Evolutionary conservation across 2,113 vertebrate species (phyloP).

Genomic region (Perca fluviatilis): DNA sequence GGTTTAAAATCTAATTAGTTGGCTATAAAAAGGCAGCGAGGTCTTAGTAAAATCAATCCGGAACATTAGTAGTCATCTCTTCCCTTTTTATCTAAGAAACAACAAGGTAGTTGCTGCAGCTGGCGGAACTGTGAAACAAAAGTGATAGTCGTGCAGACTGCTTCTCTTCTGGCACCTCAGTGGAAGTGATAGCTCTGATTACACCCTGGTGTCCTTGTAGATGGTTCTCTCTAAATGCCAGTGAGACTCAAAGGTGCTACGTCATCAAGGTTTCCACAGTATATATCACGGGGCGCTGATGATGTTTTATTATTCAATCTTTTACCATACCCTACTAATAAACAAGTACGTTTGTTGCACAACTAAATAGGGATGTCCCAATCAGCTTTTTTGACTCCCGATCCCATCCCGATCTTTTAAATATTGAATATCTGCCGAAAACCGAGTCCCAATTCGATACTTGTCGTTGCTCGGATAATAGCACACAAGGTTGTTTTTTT

Average conservation of each 20-base stretch:
- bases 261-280: background rate
- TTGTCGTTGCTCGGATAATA: no score
- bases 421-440: no score
- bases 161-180: constrained; percentile 4
- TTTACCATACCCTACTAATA: no score
- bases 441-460: no score
- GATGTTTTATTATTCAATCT: no score
- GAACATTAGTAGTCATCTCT: no score
- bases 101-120: background rate
- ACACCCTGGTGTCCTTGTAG: background rate
- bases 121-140: background rate
- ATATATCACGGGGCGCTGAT: no score
- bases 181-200: constrained; percentile 40
- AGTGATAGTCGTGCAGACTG: background rate
- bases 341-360: no score
- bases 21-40: background rate
- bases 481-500: no score
- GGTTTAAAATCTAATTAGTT: constrained; percentile 1
- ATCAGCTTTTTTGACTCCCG: no score
- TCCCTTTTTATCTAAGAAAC: background rate
- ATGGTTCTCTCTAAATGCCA: constrained; percentile 24
- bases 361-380: no score
- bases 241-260: background rate
- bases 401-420: no score
- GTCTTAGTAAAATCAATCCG: constrained; percentile 7